Conservation (phyloP, 2,797 vertebrate species). For the Sebastiscus tertius region DNA sequence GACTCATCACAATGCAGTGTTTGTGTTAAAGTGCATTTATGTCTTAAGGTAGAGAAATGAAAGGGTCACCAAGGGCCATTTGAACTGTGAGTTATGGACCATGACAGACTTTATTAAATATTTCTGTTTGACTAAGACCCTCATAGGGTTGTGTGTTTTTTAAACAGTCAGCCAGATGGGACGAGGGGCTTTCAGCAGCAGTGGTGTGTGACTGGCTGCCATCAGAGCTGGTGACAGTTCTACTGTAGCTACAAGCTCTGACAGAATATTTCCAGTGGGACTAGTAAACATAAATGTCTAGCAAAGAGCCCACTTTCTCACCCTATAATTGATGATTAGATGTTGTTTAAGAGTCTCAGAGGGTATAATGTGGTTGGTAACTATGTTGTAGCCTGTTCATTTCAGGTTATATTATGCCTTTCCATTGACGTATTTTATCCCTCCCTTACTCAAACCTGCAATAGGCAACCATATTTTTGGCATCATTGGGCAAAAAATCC, state of each 20-base stretch:
- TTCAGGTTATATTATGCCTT: neutral
- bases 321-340: neutral
- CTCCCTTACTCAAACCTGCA: no score
- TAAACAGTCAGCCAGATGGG: constrained; percentile 51
- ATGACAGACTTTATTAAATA: constrained; percentile 67
- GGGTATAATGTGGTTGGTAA: neutral
- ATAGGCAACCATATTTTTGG: no score
- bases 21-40: constrained; percentile 29
- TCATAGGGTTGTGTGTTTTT: constrained; percentile 56
- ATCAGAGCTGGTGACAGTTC: constrained; percentile 47
- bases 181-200: constrained; percentile 58
- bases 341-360: neutral
- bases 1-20: constrained; percentile 4
- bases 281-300: neutral
- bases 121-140: constrained; percentile 68
- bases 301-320: constrained; percentile 26
- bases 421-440: neutral
- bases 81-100: constrained; percentile 51
- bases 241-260: constrained; percentile 21
- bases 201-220: constrained; percentile 59
- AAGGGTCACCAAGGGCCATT: constrained; percentile 46
- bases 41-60: constrained; percentile 18
- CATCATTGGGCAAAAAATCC: neutral
- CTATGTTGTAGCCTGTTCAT: neutral
- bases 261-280: constrained; percentile 24